These are phyloP conservation scores for Neotoxoptera formosana DNA, from an alignment of 1,140 invertebrate species.

Conservation along the genomic window DNA sequence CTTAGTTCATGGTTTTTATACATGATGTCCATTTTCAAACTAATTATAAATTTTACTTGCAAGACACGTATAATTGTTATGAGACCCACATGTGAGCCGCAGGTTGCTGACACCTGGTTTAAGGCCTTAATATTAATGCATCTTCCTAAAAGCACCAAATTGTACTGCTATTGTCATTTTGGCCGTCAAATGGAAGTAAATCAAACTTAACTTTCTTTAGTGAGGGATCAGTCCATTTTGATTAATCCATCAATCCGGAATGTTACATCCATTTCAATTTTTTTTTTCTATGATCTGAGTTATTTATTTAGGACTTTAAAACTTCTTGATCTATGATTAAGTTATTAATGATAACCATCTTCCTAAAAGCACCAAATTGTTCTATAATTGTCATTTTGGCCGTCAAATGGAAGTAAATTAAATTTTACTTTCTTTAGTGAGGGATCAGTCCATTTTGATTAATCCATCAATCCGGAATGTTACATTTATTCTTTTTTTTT, in stretches of 20 bases:
- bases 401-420: slow-evolving; percentile 53
- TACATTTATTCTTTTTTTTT: background rate
- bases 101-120: too few species aligned
- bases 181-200: slow-evolving; percentile 54
- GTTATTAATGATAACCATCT: background rate
- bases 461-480: slow-evolving; percentile 52
- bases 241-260: slow-evolving; percentile 52
- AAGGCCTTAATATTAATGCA: too few species aligned
- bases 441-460: background rate
- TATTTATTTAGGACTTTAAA: background rate
- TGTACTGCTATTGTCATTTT: slow-evolving; percentile 16
- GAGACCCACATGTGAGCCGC: too few species aligned
- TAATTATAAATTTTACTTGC: too few species aligned
- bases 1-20: too few species aligned
- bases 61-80: too few species aligned
- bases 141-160: slow-evolving; percentile 56
- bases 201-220: slow-evolving; percentile 34
- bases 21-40: too few species aligned
- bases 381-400: slow-evolving; percentile 31
- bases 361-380: slow-evolving; percentile 52
- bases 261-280: background rate
- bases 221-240: slow-evolving; percentile 19
- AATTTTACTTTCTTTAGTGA: slow-evolving; percentile 50
- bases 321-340: background rate
- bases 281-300: background rate